Evolutionary conservation across 2,797 vertebrate species (phyloP).

Genomic region (Euthynnus affinis): DNA sequence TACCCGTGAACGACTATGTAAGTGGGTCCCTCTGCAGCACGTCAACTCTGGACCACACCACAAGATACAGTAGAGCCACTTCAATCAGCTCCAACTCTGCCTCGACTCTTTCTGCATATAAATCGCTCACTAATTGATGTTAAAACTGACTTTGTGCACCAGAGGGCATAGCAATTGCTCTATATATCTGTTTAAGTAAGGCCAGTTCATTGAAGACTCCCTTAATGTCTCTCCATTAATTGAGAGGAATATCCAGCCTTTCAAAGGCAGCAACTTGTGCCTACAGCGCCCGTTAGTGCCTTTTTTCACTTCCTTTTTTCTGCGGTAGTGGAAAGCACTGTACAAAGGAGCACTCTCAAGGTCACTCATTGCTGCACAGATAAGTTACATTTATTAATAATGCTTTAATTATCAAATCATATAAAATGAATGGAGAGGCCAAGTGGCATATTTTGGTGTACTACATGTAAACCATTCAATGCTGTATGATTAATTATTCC

Average conservation of each 20-base stretch:
- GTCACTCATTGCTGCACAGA: constrained; percentile 80
- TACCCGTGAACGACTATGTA: constrained; percentile 93
- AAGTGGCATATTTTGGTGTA: constrained; percentile 65
- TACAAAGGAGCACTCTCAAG: constrained; percentile 78
- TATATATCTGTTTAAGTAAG: constrained; percentile 90
- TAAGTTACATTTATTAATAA: constrained; percentile 81
- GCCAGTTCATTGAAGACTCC: constrained; percentile 87
- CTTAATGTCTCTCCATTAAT: constrained; percentile 87
- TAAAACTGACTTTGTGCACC: constrained; percentile 86
- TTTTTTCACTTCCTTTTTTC: constrained; percentile 57
- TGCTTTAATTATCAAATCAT: constrained; percentile 83
- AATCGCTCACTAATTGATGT: constrained; percentile 88
- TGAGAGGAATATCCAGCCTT: constrained; percentile 86
- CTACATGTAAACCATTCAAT: constrained; percentile 63
- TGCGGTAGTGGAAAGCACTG: constrained; percentile 58
- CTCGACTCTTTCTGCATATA: constrained; percentile 80
- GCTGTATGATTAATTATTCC: constrained; percentile 73
- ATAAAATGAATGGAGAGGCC: constrained; percentile 61
- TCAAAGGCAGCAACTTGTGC: constrained; percentile 84
- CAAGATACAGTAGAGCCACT: constrained; percentile 67
- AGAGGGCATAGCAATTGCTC: constrained; percentile 86
- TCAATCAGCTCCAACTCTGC: constrained; percentile 72
- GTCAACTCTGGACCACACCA: constrained; percentile 46
- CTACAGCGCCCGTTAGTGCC: constrained; percentile 71
- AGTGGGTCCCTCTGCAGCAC: constrained; percentile 73